Conservation (phyloP, 2,113 vertebrate genomes). For the Ptilorrhoa leucosticta region DNA sequence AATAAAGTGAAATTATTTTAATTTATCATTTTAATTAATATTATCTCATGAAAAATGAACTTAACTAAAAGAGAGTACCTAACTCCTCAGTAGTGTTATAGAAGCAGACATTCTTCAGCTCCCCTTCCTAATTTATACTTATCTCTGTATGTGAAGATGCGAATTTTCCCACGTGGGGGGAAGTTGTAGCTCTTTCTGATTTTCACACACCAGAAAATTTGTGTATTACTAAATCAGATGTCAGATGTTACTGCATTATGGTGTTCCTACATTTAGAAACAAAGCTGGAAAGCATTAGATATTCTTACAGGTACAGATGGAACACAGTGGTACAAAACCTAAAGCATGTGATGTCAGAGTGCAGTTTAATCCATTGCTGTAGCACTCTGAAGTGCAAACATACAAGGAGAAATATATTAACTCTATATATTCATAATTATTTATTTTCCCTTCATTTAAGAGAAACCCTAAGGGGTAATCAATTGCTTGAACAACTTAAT, state of each 20-base stretch:
- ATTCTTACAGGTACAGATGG: not conserved
- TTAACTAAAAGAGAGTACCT: not conserved
- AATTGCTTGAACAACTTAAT: not conserved
- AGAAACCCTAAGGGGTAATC: not conserved
- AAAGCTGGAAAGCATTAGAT: not conserved
- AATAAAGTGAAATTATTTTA: not conserved
- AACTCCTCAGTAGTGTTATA: not conserved
- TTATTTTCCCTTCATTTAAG: not conserved
- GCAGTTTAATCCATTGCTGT: not conserved
- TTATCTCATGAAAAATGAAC: not conserved
- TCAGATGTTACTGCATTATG: not conserved
- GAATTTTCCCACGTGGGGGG: accelerated
- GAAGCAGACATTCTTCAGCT: not conserved
- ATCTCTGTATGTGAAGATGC: not conserved
- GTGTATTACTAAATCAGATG: not conserved
- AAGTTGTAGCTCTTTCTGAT: not conserved
- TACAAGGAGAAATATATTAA: not conserved
- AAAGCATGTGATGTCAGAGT: not conserved
- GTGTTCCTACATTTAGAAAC: not conserved
- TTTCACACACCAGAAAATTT: not conserved
- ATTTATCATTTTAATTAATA: not conserved
- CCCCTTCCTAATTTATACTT: not conserved
- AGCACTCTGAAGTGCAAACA: not conserved
- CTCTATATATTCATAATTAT: not conserved
- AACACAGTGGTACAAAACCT: not conserved